phyloP scores from a whole-genome alignment of 2,888 invertebrate genomes.

The Heliconius charithonia region DNA sequence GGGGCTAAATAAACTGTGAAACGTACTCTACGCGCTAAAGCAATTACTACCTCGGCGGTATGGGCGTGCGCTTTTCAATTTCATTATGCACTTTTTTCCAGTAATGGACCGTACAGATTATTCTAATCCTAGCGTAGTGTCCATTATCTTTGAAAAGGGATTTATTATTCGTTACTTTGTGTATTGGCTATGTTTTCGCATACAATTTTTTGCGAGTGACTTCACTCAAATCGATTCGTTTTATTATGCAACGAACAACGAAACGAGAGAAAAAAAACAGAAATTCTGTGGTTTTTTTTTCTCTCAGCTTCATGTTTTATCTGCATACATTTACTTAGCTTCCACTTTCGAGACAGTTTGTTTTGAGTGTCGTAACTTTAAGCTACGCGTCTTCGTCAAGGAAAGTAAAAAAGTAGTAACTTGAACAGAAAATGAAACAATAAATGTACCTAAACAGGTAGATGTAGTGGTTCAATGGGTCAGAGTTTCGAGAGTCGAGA shows the following conservation, averaged over 20 bases:
- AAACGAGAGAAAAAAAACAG: no score
- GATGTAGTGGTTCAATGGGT: no score
- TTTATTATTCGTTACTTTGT: conserved; percentile 18
- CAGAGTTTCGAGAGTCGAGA: no score
- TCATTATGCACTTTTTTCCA: conserved; percentile 32
- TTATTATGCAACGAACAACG: no score
- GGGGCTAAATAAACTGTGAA: conserved; percentile 34
- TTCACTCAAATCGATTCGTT: background rate
- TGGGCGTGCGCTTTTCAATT: conserved; percentile 26
- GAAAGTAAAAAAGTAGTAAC: no score
- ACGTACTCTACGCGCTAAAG: conserved; percentile 31
- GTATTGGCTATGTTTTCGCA: background rate
- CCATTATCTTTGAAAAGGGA: conserved; percentile 29
- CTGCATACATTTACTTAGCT: no score
- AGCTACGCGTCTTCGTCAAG: no score
- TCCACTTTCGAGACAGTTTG: no score
- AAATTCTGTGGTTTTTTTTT: background rate
- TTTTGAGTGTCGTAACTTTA: no score
- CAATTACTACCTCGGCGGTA: conserved; percentile 25
- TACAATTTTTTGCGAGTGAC: background rate
- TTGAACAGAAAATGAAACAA: no score
- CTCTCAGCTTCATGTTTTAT: background rate
- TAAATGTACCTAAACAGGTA: no score
- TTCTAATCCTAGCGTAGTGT: conserved; percentile 31
- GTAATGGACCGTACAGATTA: conserved; percentile 32